Base-by-base conservation (phyloP, 1,140 invertebrate species). In the Hesperophylax magnus region DNA sequence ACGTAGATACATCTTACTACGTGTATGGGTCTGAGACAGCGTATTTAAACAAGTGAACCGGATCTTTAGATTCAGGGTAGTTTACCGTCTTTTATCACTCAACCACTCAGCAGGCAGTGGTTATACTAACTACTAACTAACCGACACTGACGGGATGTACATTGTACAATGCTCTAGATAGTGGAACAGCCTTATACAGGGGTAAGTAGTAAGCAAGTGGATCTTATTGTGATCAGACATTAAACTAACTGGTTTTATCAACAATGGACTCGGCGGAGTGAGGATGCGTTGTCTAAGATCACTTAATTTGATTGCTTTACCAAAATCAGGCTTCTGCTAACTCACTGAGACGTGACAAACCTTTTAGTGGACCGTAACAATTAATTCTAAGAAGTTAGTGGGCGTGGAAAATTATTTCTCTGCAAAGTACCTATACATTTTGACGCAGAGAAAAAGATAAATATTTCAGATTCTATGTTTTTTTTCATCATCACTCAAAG, bases 41-140 rank as follows among this genome's bases (percentile, higher is more conserved):
- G 77, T 72, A 56, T 79, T 79, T 79, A 52, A 79, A 79, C 78
- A 71, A 52, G 65, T 54, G 56, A 79, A 79, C 20, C 65, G 54
- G 78, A 47, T 72, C 67, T 74, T 61, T 63, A 60, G 67, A 79
- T 52, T 53, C 53, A 54, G 22, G 47, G 39, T 71, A 79, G 63
- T 54, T 60, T 31, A 67, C 63, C 27, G 63, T 56, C 63, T 72
- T 61, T 79, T 79, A 65, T 79, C 77, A 71, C 39, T 71, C n/a
- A 71, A 52, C 47, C n/a, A 52, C 47, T 18, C 34, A 71, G 67
- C 39, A 14, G 39, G 39, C 39, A 1, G 11, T 14, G 39, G 39
- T 14, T 14, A 47, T 47, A 14, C 39, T 47, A 34, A 34, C 34
- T 69, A 18, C 15, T 15, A 18, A 47, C 24, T 34, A 52, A 17